These are phyloP conservation scores for Pimpla rufipes DNA, from an alignment of 2,888 invertebrate genomes.

Conservation along the genomic window DNA sequence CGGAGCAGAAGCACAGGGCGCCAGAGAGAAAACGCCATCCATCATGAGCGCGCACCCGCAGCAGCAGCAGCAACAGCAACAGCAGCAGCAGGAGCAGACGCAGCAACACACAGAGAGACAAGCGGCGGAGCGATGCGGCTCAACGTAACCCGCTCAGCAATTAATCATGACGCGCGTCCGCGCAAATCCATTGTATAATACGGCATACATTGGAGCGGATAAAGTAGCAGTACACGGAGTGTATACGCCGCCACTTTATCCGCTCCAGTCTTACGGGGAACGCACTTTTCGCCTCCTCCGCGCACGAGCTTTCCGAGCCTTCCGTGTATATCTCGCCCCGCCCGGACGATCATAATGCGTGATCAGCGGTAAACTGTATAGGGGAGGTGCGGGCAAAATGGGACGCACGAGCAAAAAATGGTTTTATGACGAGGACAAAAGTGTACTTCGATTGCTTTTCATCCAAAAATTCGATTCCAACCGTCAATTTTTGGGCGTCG, in stretches of 20 bases:
- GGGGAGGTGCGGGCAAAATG: no score
- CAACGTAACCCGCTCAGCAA: conserved; percentile 58
- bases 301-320: conserved; percentile 12
- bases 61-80: conserved; percentile 27
- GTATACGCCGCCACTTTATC: conserved; percentile 23
- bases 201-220: conserved; percentile 29
- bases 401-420: no score
- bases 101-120: conserved; percentile 12
- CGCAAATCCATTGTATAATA: conserved; percentile 34
- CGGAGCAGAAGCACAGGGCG: conserved; percentile 26
- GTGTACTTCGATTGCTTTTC: no score
- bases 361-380: conserved; percentile 48
- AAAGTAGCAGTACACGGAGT: conserved; percentile 10
- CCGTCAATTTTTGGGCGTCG: no score
- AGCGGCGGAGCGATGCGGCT: conserved; percentile 17
- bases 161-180: conserved; percentile 59
- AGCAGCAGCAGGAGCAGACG: conserved; percentile 1
- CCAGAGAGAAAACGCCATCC: conserved; percentile 54
- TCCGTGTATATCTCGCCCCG: background rate
- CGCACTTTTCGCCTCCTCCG: conserved; percentile 31
- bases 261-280: conserved; percentile 14
- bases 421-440: no score
- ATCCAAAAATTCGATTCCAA: no score
- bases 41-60: conserved; percentile 47
- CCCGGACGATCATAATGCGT: conserved; percentile 29